These are phyloP conservation scores for Alexandromys oeconomus DNA, from an alignment of 2,797 vertebrate genomes.

Conservation along the genomic window DNA sequence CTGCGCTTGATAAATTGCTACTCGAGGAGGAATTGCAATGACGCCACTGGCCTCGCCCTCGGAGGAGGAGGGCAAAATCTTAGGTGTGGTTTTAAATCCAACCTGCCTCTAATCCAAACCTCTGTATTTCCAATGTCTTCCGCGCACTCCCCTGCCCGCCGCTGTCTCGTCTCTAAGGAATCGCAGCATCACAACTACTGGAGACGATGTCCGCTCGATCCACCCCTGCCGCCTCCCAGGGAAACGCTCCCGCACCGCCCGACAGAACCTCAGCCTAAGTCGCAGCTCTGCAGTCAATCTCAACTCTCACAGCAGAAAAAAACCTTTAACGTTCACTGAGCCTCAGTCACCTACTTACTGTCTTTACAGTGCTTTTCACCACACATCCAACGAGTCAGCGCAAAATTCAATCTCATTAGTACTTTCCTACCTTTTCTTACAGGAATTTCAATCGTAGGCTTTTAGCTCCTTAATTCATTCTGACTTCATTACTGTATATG, in stretches of 20 bases:
- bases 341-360: background rate
- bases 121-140: too few species aligned
- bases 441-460: background rate
- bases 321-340: fast-evolving
- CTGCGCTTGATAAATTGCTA: too few species aligned
- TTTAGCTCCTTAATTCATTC: background rate
- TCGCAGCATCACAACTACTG: too few species aligned
- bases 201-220: background rate
- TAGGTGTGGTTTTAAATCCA: too few species aligned
- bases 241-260: background rate
- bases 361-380: background rate
- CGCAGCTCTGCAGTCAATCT: background rate
- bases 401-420: background rate
- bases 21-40: too few species aligned
- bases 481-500: background rate
- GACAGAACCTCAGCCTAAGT: background rate
- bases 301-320: background rate
- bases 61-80: too few species aligned
- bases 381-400: background rate
- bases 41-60: too few species aligned
- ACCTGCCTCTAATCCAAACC: too few species aligned
- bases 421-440: background rate
- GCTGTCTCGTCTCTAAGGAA: background rate
- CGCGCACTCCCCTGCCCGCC: too few species aligned
- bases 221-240: background rate